Evolutionary conservation across 2,797 vertebrate species (phyloP).

Genomic region (Sebastes baramenuke): DNA sequence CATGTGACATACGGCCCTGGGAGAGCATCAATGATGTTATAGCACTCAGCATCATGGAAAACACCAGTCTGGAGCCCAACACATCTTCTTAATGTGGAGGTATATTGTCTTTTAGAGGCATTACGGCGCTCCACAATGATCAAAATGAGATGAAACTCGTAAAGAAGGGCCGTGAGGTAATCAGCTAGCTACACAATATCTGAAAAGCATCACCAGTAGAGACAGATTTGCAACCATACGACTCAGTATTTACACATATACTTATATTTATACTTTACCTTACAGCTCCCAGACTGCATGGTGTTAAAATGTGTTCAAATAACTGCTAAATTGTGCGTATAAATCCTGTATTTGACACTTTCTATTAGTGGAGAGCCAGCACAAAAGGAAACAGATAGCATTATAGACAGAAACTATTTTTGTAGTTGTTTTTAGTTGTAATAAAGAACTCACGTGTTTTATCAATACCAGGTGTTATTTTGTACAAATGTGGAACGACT

Average conservation of each 20-base stretch:
- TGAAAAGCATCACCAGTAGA: slow-evolving; percentile 25
- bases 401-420: rapidly evolving
- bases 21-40: slow-evolving; percentile 55
- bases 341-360: neutral
- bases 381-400: too few relatives aligned
- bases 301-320: neutral
- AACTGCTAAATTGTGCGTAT: neutral
- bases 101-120: slow-evolving; percentile 55
- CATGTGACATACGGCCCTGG: slow-evolving; percentile 46
- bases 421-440: too few relatives aligned
- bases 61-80: slow-evolving; percentile 57
- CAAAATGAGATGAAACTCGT: slow-evolving; percentile 62
- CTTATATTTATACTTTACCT: neutral
- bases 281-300: neutral
- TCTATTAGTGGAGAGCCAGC: neutral
- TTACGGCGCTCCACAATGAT: slow-evolving; percentile 50
- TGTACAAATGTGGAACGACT: too few relatives aligned
- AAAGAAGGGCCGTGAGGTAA: slow-evolving; percentile 54
- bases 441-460: too few relatives aligned
- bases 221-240: neutral
- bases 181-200: slow-evolving; percentile 43
- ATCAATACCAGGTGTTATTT: too few relatives aligned
- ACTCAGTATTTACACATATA: slow-evolving; percentile 13
- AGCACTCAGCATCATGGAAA: slow-evolving; percentile 65
- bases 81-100: slow-evolving; percentile 68